Percentiles rank a stretch among this genome's conserved stretches.
These are phyloP conservation scores for Pterocles orientalis DNA, from an alignment of 2,113 vertebrate species.

Conservation along the genomic window DNA sequence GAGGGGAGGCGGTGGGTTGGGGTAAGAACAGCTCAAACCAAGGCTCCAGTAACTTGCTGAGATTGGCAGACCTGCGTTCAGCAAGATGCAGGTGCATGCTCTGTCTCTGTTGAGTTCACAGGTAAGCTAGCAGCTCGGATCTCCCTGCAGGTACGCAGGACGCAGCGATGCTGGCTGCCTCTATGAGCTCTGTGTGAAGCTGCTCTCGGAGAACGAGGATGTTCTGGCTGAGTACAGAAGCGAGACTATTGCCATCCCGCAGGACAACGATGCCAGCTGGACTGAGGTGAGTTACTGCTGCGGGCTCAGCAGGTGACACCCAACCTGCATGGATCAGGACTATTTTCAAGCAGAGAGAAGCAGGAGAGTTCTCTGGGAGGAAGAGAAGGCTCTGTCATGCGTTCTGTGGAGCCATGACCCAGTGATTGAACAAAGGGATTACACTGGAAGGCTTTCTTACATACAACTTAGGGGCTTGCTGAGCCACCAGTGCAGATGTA, in stretches of 20 bases:
- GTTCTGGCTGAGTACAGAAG: constrained; percentile 76
- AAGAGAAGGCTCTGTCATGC: neutral
- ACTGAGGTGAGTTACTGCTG: constrained; percentile 59
- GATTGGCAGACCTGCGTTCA: neutral
- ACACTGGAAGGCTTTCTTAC: neutral
- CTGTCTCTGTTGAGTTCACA: neutral
- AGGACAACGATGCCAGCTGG: constrained; percentile 59
- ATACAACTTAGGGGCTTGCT: neutral
- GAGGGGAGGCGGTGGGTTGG: neutral
- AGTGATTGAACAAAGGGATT: neutral
- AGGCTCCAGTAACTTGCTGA: neutral
- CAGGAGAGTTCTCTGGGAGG: neutral
- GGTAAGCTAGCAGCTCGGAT: neutral
- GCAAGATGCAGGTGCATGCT: neutral
- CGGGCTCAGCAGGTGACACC: neutral
- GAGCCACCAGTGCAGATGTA: neutral
- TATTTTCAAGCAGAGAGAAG: neutral
- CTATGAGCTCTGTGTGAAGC: constrained; percentile 74
- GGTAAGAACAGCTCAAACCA: neutral
- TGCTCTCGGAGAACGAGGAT: constrained; percentile 75
- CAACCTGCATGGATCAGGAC: neutral
- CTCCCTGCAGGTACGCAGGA: constrained; percentile 73
- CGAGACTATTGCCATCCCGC: constrained; percentile 72
- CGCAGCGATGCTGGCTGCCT: constrained; percentile 74
- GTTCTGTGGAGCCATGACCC: neutral